phyloP scores from a whole-genome alignment of 1,140 invertebrate species.

The Diachasmimorpha longicaudata region DNA sequence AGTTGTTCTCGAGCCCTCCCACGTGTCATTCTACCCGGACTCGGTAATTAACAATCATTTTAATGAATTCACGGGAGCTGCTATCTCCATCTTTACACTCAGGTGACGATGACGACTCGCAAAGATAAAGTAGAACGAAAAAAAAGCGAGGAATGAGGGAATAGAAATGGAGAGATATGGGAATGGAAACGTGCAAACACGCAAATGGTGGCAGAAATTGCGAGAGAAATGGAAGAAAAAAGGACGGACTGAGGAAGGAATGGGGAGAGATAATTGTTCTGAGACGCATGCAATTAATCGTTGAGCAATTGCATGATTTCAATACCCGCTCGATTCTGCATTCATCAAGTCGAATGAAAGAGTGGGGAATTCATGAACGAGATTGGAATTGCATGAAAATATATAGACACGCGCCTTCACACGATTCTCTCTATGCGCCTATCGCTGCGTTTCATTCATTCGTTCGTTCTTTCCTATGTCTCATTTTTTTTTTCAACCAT shows the following conservation, averaged over 20 bases:
- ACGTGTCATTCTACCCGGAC: conserved; percentile 39
- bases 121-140: conserved; percentile 6
- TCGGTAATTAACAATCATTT: conserved; percentile 47
- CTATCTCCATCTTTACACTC: conserved; percentile 45
- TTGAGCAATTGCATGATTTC: neutral
- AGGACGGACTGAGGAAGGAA: neutral
- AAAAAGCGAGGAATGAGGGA: neutral
- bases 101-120: conserved; percentile 11
- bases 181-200: conserved; percentile 5
- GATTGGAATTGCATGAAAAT: neutral
- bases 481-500: conserved; percentile 13
- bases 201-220: conserved; percentile 15
- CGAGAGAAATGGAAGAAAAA: neutral
- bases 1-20: neutral
- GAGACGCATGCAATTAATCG: neutral
- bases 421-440: neutral
- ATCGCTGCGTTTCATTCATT: neutral
- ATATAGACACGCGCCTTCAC: neutral
- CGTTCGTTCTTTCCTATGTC: neutral
- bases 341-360: neutral
- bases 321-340: neutral
- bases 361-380: neutral
- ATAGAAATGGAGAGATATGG: neutral
- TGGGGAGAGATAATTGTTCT: neutral
- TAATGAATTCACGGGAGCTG: conserved; percentile 38